Conservation (phyloP, 2,888 invertebrate species). For the Leucoma salicis region DNA sequence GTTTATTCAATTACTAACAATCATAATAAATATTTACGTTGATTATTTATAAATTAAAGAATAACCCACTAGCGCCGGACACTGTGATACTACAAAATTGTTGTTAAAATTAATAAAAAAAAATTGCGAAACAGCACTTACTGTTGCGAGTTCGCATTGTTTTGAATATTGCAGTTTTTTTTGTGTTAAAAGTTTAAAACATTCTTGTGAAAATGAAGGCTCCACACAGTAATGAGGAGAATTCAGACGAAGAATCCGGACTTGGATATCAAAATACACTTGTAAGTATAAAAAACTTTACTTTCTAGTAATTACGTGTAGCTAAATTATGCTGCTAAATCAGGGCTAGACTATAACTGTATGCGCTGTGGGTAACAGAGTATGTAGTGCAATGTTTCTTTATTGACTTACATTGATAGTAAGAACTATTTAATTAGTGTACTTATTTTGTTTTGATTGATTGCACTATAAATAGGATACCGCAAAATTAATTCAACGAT, state of each 20-base stretch:
- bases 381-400: no score
- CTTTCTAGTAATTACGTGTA: conserved; percentile 50
- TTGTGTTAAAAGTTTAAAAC: conserved; percentile 44
- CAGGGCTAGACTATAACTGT: conserved; percentile 11
- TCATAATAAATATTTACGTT: conserved; percentile 55
- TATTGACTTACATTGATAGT: no score
- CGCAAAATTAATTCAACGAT: no score
- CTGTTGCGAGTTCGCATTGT: conserved; percentile 43
- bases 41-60: conserved; percentile 50
- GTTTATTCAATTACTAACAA: conserved; percentile 75
- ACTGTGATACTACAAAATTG: conserved; percentile 46
- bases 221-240: conserved; percentile 62
- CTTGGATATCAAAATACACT: conserved; percentile 87
- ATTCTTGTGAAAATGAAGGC: conserved; percentile 60
- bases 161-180: conserved; percentile 56
- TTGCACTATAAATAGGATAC: no score
- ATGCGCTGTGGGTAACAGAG: no score
- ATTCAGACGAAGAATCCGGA: conserved; percentile 83
- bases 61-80: conserved; percentile 52
- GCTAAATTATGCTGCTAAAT: conserved; percentile 24
- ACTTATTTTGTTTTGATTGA: no score
- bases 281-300: conserved; percentile 73
- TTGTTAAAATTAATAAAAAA: conserved; percentile 44
- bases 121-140: conserved; percentile 27
- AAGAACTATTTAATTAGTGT: no score